phyloP scores from a whole-genome alignment of 2,888 invertebrate genomes.

The Himalopsyche japonica region DNA sequence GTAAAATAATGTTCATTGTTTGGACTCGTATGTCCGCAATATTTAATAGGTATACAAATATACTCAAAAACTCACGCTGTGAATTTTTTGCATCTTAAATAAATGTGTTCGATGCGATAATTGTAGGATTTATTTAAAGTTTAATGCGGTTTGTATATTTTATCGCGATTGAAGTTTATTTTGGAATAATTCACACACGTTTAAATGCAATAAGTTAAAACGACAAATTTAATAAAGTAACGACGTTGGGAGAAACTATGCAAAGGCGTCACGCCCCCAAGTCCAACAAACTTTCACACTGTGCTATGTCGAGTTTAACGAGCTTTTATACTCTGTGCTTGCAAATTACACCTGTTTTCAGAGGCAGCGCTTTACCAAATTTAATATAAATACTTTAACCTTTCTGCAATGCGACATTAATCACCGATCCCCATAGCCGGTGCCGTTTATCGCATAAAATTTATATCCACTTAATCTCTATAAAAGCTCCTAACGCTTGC shows the following conservation, averaged over 20 bases:
- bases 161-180: too few relatives aligned
- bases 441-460: constrained; percentile 35
- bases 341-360: constrained; percentile 5
- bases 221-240: background rate
- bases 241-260: background rate
- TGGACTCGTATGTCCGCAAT: too few relatives aligned
- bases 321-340: constrained; percentile 25
- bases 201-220: background rate
- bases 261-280: background rate
- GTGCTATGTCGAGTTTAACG: constrained; percentile 14
- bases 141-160: too few relatives aligned
- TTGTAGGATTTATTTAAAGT: too few relatives aligned
- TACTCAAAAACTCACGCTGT: too few relatives aligned
- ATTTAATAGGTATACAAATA: too few relatives aligned
- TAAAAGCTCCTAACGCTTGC: constrained; percentile 25
- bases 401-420: constrained; percentile 33
- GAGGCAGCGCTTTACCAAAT: constrained; percentile 20
- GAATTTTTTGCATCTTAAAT: too few relatives aligned
- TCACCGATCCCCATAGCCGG: constrained; percentile 21
- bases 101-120: too few relatives aligned
- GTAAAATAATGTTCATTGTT: too few relatives aligned
- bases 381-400: constrained; percentile 40
- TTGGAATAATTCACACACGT: background rate
- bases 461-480: constrained; percentile 38
- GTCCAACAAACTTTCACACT: constrained; percentile 15